Percentiles rank a stretch among this genome's conserved stretches.
phyloP scores from a whole-genome alignment of 2,797 vertebrate species.

The Macropus fuliginosus region DNA sequence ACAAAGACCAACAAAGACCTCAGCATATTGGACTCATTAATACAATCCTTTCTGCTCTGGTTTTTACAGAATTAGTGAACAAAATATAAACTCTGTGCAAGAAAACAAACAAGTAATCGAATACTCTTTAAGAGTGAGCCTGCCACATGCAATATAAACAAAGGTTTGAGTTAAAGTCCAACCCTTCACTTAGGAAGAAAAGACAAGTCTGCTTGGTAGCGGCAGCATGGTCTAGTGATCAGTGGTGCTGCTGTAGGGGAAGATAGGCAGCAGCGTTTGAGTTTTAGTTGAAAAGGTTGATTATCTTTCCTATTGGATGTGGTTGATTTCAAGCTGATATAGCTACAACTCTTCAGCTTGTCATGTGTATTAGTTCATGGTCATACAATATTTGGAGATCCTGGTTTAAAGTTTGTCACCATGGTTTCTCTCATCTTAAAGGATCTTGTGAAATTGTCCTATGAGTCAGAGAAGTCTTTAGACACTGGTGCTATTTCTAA shows the following conservation, averaged over 20 bases:
- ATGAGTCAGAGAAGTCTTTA: conserved; percentile 18
- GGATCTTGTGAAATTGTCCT: neutral
- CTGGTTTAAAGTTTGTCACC: neutral
- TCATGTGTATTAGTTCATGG: neutral
- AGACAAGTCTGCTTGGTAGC: neutral
- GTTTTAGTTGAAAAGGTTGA: neutral
- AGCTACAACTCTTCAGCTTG: neutral
- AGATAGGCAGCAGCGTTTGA: conserved; percentile 29
- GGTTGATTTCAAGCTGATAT: neutral
- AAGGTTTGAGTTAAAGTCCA: neutral
- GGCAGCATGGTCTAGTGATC: neutral
- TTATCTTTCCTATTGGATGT: neutral
- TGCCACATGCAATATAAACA: conserved; percentile 13
- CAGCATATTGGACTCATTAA: conserved; percentile 67
- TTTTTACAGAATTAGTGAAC: conserved; percentile 64
- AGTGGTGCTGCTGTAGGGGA: conserved; percentile 5
- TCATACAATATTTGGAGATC: neutral
- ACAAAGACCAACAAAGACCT: conserved; percentile 62
- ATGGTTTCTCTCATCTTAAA: neutral
- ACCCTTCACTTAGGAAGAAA: conserved; percentile 32
- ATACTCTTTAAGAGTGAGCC: conserved; percentile 40
- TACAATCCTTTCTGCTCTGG: conserved; percentile 56
- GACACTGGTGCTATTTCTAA: conserved; percentile 32
- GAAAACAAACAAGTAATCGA: conserved; percentile 64
- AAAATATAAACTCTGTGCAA: conserved; percentile 57